These are phyloP conservation scores for Mus spretus DNA, from an alignment of 2,797 vertebrate genomes.

Conservation along the genomic window DNA sequence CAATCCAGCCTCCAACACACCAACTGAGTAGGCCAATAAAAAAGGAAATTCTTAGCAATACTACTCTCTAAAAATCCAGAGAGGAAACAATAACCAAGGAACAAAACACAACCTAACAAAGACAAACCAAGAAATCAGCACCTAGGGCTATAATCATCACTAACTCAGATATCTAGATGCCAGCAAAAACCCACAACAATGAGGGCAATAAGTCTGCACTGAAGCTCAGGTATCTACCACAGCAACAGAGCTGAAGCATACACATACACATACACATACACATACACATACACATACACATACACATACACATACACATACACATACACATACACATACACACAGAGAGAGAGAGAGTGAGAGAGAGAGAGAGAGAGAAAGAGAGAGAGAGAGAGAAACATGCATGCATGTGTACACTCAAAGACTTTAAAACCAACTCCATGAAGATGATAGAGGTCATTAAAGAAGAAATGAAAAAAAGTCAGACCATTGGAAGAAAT, in stretches of 20 bases:
- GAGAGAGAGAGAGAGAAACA: too few species aligned
- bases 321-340: too few species aligned
- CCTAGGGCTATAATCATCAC: not conserved
- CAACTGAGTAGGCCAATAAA: not conserved
- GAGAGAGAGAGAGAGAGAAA: too few species aligned
- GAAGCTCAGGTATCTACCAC: not conserved
- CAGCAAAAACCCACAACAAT: not conserved
- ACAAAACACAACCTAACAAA: not conserved
- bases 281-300: too few species aligned
- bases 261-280: too few species aligned
- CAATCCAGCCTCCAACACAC: not conserved
- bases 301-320: too few species aligned
- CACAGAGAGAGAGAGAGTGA: too few species aligned
- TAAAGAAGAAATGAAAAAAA: not conserved
- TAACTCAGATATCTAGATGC: too few species aligned
- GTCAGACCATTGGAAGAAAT: not conserved
- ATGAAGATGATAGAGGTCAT: not conserved
- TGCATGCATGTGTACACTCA: too few species aligned
- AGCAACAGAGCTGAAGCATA: not conserved
- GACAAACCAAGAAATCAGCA: not conserved
- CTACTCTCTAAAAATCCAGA: not conserved
- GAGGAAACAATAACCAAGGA: too few species aligned
- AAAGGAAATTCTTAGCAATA: too few species aligned
- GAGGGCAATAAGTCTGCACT: not conserved
- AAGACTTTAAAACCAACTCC: not conserved